Evolutionary conservation across 2,888 invertebrate genomes (phyloP).

Genomic region (Eulithis prunata): DNA sequence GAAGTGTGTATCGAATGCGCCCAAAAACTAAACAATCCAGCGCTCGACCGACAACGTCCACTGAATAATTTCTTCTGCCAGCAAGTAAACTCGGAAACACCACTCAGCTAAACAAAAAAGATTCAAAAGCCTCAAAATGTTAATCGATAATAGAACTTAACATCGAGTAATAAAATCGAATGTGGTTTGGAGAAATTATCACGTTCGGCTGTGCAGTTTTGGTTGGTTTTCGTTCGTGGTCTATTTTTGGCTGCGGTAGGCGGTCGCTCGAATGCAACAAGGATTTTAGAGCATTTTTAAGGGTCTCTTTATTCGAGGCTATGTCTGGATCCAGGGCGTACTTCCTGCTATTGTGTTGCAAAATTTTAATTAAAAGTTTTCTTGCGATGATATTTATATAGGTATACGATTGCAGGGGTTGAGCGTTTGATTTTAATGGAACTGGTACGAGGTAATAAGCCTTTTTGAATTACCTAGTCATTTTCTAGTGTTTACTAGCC

Average conservation of each 20-base stretch:
- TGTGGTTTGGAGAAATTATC: conserved; percentile 17
- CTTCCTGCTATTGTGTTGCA: conserved; percentile 78
- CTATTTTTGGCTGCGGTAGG: conserved; percentile 84
- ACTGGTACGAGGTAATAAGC: too few species aligned
- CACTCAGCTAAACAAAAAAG: conserved; percentile 26
- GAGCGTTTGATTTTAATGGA: too few species aligned
- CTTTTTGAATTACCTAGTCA: too few species aligned
- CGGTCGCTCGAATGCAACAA: conserved; percentile 74
- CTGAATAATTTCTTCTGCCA: conserved; percentile 71
- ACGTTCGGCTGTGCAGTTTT: conserved; percentile 1
- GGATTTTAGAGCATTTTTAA: conserved; percentile 70
- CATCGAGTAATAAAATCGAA: not conserved
- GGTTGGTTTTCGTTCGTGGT: conserved; percentile 41
- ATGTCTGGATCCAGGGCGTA: conserved; percentile 71
- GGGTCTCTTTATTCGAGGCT: conserved; percentile 68
- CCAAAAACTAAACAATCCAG: conserved; percentile 49
- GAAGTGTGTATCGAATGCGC: conserved; percentile 2
- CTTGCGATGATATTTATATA: too few species aligned
- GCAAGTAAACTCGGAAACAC: conserved; percentile 71
- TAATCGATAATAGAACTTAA: conserved; percentile 34
- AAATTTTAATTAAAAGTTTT: conserved; percentile 62
- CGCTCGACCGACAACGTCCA: conserved; percentile 60
- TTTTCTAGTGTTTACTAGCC: too few species aligned
- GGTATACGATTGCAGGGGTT: not conserved
- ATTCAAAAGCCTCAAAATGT: conserved; percentile 8